Percentiles rank a stretch among this genome's conserved stretches.
Evolutionary conservation across 2,888 invertebrate genomes (phyloP).

Genomic region (Ormia ochracea): DNA sequence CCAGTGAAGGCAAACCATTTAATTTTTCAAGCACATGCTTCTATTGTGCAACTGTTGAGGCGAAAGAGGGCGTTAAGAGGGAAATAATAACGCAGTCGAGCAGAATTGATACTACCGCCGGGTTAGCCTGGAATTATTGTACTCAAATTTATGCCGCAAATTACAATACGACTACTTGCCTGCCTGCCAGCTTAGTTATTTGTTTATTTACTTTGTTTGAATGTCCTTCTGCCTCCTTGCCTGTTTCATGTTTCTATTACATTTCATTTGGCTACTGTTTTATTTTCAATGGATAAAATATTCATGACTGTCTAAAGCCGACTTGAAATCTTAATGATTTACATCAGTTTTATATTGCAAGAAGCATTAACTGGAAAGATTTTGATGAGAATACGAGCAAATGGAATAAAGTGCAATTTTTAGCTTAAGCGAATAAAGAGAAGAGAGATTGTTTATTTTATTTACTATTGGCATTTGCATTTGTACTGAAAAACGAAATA

Average conservation of each 20-base stretch:
- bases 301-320: conserved; percentile 55
- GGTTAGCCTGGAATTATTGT: conserved; percentile 50
- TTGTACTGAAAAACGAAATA: background rate
- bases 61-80: background rate
- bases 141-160: conserved; percentile 45
- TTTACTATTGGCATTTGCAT: background rate
- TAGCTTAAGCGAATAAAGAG: background rate
- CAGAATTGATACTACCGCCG: conserved; percentile 38
- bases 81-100: conserved; percentile 31
- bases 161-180: conserved; percentile 37
- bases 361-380: conserved; percentile 3
- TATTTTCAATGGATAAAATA: conserved; percentile 47
- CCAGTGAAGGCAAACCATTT: conserved; percentile 66
- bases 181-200: background rate
- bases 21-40: conserved; percentile 8
- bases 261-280: background rate
- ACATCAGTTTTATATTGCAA: conserved; percentile 25
- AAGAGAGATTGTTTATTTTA: background rate
- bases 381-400: conserved; percentile 3
- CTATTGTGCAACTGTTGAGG: background rate
- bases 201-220: conserved; percentile 4
- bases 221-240: conserved; percentile 36
- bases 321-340: conserved; percentile 55
- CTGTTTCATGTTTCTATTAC: conserved; percentile 28
- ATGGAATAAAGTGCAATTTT: background rate